Base-by-base conservation (phyloP, 2,113 vertebrate species). In the Chlamydotis undulata region DNA sequence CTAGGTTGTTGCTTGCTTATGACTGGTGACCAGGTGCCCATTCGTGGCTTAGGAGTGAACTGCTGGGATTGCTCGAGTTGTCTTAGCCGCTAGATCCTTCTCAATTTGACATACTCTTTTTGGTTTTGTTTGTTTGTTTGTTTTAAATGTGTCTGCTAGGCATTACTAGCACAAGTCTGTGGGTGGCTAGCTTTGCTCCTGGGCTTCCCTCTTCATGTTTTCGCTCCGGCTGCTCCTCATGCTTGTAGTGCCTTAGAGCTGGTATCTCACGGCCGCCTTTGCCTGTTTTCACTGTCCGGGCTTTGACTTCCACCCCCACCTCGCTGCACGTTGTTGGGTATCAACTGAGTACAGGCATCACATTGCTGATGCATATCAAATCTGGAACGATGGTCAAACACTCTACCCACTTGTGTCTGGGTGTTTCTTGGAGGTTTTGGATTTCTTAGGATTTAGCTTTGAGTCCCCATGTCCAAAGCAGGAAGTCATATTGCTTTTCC, bases 391-490 rank as follows among this genome's bases (percentile, higher is more conserved):
- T 2, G 3, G 93, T 89, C 89, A 78, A 78, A 89, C 85, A 64
- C 29, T 82, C 69, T 94, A 28, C 29, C 49, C 43, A 28, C 8
- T 96, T 77, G 60, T 75, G 64, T 55, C 73, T 90, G 89, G 60
- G 26, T 89, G 56, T 94, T 94, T 97, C 80, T 87, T 91, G 87
- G 69, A 64, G 53, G 83, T 92, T 93, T 96, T 92, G 77, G 57
- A 82, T 96, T 97, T 96, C 95, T 78, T 56, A 39, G 87, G 93
- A 79, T 84, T 96, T 95, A 92, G 19, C 53, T 19, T 6, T 94
- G 93, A 95, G 91, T 84, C 87, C 31, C 83, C 77, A 64, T 87
- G 83, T 82, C 94, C 77, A 89, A 93, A 93, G 87, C 84, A 93
- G 84, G 74, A 96, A 94, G 89, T 85, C 0, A 0, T 52, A 79